These are phyloP conservation scores for Tanytarsus gracilentus DNA, from an alignment of 2,888 invertebrate species.

Conservation along the genomic window DNA sequence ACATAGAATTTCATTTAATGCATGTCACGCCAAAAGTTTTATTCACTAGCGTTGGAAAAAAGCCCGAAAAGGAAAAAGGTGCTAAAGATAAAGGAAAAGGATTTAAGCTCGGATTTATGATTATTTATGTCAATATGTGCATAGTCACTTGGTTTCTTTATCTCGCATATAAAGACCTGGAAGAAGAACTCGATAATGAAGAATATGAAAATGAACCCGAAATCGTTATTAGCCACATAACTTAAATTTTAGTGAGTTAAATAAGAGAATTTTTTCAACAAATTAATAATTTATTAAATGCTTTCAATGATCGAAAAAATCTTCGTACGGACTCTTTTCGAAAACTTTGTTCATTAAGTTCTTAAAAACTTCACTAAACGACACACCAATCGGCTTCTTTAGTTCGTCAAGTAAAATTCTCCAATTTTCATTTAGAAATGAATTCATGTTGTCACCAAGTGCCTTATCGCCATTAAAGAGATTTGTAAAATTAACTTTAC, in stretches of 20 bases:
- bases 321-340: constrained; percentile 38
- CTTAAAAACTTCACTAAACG: constrained; percentile 37
- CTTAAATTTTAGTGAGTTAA: too few relatives aligned
- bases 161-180: constrained; percentile 12
- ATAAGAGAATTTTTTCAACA: too few relatives aligned
- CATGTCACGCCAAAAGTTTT: background rate
- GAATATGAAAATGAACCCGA: background rate
- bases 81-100: constrained; percentile 1
- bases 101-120: constrained; percentile 3
- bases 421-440: constrained; percentile 40
- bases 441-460: constrained; percentile 44
- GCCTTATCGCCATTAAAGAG: constrained; percentile 44
- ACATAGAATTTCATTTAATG: background rate
- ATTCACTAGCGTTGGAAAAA: background rate
- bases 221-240: constrained; percentile 11
- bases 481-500: constrained; percentile 37
- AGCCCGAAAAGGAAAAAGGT: background rate
- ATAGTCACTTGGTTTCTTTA: constrained; percentile 5
- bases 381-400: constrained; percentile 36
- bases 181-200: constrained; percentile 7
- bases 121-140: constrained; percentile 11
- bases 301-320: constrained; percentile 37
- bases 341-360: constrained; percentile 39
- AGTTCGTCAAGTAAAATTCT: constrained; percentile 41
- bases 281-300: too few relatives aligned